Evolutionary conservation across 2,888 invertebrate species (phyloP), one percentile per base, ranked within the genome.

Genomic region (Drosophila setosimentum): DNA sequence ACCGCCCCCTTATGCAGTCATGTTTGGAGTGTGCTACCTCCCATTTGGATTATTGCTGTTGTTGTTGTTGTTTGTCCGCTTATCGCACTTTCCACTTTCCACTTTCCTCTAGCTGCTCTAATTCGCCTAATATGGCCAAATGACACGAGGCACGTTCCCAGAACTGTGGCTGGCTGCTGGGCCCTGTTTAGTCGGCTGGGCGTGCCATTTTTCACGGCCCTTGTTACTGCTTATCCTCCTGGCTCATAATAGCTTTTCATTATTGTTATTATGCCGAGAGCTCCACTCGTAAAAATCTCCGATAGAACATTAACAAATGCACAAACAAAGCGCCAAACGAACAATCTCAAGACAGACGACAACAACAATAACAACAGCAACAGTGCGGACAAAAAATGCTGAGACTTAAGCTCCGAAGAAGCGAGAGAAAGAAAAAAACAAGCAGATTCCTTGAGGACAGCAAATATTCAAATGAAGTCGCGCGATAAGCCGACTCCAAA

Each of bases 401-500:
- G 61, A 49, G 65, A 54, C 80, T 61, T 80, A 77, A 80, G 81
- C 76, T 59, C 71, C 63, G 59, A 57, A 8, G 16, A 18, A 49
- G 27, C 13, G 37, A 29, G 35, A n/a, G n/a, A 7, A 27, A 24
- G n/a, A 8, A 40, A 45, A 42, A 55, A 49, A 29, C 29, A 58
- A 69, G 53, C 21, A 55, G n/a, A n/a, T 69, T 76, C 80, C 84
- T 81, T 71, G 69, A 78, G 71, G 60, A 78, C 65, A 66, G 74
- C 79, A 78, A 88, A 91, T 91, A 92, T 91, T 92, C 89, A 92
- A 92, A 92, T 91, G 90, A 92, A 92, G 91, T 90, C 85, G 87
- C 81, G 91, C 92, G 93, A 92, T 92, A 92, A 92, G 92, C 92
- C 91, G 89, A 76, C 92, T 92, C 79, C 82, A 92, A 92, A 92